Evolutionary conservation across 2,888 invertebrate genomes (phyloP), one percentile per base, ranked within the genome.

Genomic region (Lasioglossum calceatum): DNA sequence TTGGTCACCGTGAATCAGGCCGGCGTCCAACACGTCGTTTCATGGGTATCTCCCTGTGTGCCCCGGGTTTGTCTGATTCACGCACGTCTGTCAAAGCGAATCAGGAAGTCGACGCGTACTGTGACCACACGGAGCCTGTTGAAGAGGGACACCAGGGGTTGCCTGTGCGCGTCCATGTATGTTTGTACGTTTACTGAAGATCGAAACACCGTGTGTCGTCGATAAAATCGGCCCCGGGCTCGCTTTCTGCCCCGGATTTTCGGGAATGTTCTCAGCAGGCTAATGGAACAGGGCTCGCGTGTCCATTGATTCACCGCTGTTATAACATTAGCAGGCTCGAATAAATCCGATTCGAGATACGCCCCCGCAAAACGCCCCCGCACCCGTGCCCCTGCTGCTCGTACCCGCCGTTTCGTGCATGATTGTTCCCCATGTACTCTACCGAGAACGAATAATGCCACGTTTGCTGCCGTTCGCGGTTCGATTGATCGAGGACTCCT

Each of bases 51-150:
- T 88, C 87, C 77, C 88, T 85, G 85, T 82, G 84, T 83, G 82
- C 84, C 72, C 23, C 78, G 86, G 88, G 90, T 91, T 91, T 91
- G 90, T 91, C 89, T 86, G 89, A 87, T 91, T 91, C 91, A 88
- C 90, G 87, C 91, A 88, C 89, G 88, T 88, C 91, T 88, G 91
- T 91, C 90, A 91, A 91, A 91, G 90, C 90, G 87, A 91, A 91
- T 91, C 89, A 87, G 88, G 87, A 89, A 87, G 91, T 91, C 84
- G 88, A 87, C 88, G 86, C 81, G 82, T 54, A 88, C 61, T 72
- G 70, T 84, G 61, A 76, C 76, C 76, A n/a, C 42, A 82, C 82
- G 80, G 42, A 77, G 54, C 79, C 90, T 77, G 77, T 81, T 72
- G 77, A 84, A 74, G 75, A 76, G 86, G 81, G 76, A 83, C 86